Evolutionary conservation across 2,113 vertebrate genomes (phyloP), one percentile per base, ranked within the genome.

Genomic region (Colinus virginianus): DNA sequence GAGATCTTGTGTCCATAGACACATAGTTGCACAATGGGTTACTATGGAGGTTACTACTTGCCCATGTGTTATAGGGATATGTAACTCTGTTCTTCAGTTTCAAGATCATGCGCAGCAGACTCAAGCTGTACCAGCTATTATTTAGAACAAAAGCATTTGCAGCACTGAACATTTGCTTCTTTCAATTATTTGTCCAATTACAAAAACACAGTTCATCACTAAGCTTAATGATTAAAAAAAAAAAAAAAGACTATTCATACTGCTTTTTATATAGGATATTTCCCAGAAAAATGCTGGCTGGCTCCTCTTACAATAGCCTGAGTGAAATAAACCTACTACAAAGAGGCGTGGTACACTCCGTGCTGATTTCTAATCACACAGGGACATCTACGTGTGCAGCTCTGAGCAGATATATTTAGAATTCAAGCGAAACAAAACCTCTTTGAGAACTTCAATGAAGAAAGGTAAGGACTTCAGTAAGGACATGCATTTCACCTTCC

Each of bases 341-440:
- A 5, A 8, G 16, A 19, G 1, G 3, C 4, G 2, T 6, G 2
- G 19, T 46, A 51, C 4, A 14, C 43, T 38, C 4, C 11, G 18
- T 28, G 38, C 26, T 87, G 6, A 67, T 55, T 91, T 77, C 84
- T 91, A 28, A 77, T 82, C 28, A 81, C 43, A 38, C 11, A 77
- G 21, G 18, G 45, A 68, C n/a, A 49, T 11, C 30, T 36, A 11
- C 5, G 30, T 0, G 0, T 16, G 55, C 6, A 34, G 7, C n/a
- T 74, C 56, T 14, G 11, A 86, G 17, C 34, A 45, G 11, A 7
- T 15, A 56, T 93, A 55, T 45, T 75, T 34, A 51, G 25, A 78
- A 4, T 4, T 30, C 58, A 48, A 46, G 42, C 3, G 81, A 75
- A 88, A 75, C 67, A 87, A 43, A 78, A 13, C 9, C 25, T 4